phyloP scores from a whole-genome alignment of 2,113 vertebrate genomes.

The Noctilio leporinus region DNA sequence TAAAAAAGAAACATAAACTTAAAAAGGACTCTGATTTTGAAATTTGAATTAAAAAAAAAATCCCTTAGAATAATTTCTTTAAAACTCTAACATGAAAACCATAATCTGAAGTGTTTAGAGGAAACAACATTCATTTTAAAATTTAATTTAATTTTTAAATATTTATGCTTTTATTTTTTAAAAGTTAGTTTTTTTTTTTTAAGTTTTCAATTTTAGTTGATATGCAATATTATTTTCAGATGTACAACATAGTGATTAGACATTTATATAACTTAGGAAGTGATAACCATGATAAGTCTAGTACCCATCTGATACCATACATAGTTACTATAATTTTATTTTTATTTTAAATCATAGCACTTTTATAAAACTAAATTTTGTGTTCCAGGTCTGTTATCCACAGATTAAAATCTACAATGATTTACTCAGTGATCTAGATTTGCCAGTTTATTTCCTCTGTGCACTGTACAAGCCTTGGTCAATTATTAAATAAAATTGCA shows the following conservation, averaged over 20 bases:
- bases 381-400: neutral
- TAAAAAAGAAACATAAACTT: neutral
- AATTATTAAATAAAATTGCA: neutral
- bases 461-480: neutral
- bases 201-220: neutral
- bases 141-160: neutral
- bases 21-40: conserved; percentile 27
- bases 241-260: neutral
- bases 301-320: neutral
- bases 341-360: neutral
- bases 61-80: neutral
- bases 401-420: neutral
- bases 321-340: neutral
- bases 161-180: neutral
- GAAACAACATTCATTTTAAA: neutral
- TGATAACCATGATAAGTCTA: neutral
- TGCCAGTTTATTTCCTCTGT: conserved; percentile 5
- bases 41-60: conserved; percentile 29
- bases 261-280: no score
- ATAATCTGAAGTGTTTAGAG: neutral
- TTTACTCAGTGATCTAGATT: neutral
- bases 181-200: neutral
- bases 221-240: neutral
- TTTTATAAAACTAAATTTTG: neutral
- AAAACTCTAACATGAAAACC: neutral